These are phyloP conservation scores for Florisuga fusca DNA, from an alignment of 2,797 vertebrate genomes.

Conservation along the genomic window DNA sequence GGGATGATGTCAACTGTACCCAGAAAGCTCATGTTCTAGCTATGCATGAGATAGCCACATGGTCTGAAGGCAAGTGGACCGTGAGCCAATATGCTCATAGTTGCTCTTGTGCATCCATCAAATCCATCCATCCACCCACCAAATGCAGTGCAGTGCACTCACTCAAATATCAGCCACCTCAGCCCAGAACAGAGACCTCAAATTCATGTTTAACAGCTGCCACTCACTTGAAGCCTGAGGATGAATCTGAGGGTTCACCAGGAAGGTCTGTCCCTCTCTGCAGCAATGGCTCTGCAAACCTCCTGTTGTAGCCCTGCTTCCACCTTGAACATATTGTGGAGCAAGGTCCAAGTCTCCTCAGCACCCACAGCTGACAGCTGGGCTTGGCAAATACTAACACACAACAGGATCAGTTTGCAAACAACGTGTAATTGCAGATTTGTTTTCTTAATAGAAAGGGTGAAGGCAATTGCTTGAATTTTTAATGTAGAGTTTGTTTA, in stretches of 20 bases:
- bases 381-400: not conserved
- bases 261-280: not conserved
- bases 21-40: not conserved
- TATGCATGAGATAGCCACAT: accelerated
- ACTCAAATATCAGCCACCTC: not conserved
- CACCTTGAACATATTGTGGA: accelerated
- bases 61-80: not conserved
- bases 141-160: not conserved
- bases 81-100: not conserved
- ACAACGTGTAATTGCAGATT: accelerated
- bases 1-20: not conserved
- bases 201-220: not conserved
- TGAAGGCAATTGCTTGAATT: not conserved
- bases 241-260: not conserved
- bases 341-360: not conserved
- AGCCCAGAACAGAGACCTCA: not conserved
- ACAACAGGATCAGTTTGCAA: not conserved
- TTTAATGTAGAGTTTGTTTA: not conserved
- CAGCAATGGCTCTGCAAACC: not conserved
- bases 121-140: not conserved
- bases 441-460: not conserved
- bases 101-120: not conserved
- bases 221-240: not conserved
- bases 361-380: not conserved
- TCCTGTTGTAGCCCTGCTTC: not conserved